Base-by-base conservation (phyloP, 1,140 invertebrate species). In the Drosophila busckii region DNA sequence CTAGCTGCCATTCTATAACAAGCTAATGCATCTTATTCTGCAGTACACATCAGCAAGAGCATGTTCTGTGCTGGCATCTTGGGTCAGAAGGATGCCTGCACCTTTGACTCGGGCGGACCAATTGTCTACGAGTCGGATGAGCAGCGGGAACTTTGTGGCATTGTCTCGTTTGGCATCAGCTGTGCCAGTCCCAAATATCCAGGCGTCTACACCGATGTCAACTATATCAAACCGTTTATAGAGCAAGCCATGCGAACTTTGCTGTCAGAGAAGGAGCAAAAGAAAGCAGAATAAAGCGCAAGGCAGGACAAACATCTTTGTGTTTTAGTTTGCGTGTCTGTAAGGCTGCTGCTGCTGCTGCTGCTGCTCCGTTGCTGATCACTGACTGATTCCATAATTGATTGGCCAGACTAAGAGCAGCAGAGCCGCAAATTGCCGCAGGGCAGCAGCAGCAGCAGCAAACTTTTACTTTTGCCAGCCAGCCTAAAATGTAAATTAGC, bases 381-480 rank as follows among this genome's bases (percentile, higher is more conserved):
- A 62, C 62, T 80, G 76, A 75, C 60, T 73, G 76, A 80, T 80
- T 80, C 53, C 50, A 61, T 80, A 80, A 80, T 80, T 80, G 75
- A 80, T 80, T 75, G 75, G 35, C 25, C 45, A 13, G 19, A 2
- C 4, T 16, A 12, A 7, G 13, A 26, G 32, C 20, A n/a, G n/a
- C n/a, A n/a, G n/a, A n/a, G n/a, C n/a, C n/a, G n/a, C n/a, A n/a
- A n/a, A n/a, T n/a, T n/a, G n/a, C n/a, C n/a, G n/a, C n/a, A n/a
- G n/a, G n/a, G n/a, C n/a, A n/a, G n/a, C n/a, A n/a, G n/a, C n/a
- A n/a, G n/a, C n/a, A n/a, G n/a, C n/a, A n/a, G n/a, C n/a, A n/a
- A n/a, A 82, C 73, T 82, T 73, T 66, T 65, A 64, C 63, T 67
- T 70, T 70, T 70, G 66, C 38, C 20, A n/a, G 4, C 8, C 17